Base-by-base conservation (phyloP, 1,140 invertebrate species). In the Hycleus phaleratus region DNA sequence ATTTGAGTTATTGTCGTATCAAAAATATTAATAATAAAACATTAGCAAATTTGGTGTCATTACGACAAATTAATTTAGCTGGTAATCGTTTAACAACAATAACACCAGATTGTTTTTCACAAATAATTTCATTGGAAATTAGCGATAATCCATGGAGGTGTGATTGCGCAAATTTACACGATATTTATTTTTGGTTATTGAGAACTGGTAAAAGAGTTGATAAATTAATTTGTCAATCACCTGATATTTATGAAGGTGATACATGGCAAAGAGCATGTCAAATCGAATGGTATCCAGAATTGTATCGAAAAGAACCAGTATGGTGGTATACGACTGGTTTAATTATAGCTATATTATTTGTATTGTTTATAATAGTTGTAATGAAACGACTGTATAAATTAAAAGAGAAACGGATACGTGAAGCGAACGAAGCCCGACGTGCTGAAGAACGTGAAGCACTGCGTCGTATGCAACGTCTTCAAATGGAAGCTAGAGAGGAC, bases 111-210 rank as follows among this genome's bases (percentile, higher is more conserved):
- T 70, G 69, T n/a, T 79, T 79, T 61, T 70, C 73, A 0, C 73
- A 75, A n/a, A 85, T 87, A 68, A 67, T 55, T 9, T 49, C 60
- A 8, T 46, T 64, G 26, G 68, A 46, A 77, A 81, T 88, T 43
- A 74, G 78, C 8, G 83, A 87, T 50, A 89, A 89, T 73, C 84
- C 84, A 56, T 89, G 86, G 86, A 72, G 81, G 53, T 88, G 86
- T 67, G 81, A 87, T 54, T 88, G 86, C 59, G 53, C 64, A 0
- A 73, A 81, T 42, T 75, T 87, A 60, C 75, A 78, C 53, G 69
- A 77, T 24, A 80, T 82, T 60, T 85, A 80, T 57, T 73, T 78
- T 46, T 87, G 73, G 68, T 65, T 87, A 7, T 81, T 76, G 0
- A 67, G 76, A 24, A 74, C 78, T 54, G 77, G 81, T n/a, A 72